Evolutionary conservation across 2,113 vertebrate genomes (phyloP).

Genomic region (Gallinago media): DNA sequence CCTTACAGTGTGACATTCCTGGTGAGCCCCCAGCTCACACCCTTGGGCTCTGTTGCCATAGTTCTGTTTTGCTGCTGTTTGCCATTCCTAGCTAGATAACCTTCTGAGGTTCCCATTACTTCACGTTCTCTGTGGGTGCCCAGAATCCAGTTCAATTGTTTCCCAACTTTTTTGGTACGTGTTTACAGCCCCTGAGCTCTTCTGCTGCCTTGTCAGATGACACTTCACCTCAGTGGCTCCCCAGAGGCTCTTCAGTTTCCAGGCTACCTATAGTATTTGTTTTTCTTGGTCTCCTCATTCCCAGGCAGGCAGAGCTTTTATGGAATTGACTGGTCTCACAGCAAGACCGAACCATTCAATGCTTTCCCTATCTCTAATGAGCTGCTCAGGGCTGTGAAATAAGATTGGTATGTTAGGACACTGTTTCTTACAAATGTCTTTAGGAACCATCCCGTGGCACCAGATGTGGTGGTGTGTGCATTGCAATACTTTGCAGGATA

Average conservation of each 20-base stretch:
- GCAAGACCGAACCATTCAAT: not conserved
- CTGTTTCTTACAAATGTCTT: not conserved
- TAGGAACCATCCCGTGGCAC: not conserved
- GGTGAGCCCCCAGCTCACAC: not conserved
- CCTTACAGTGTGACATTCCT: not conserved
- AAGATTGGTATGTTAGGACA: not conserved
- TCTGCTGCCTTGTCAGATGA: constrained; percentile 4
- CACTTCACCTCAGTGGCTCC: constrained; percentile 12
- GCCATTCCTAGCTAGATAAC: constrained; percentile 22
- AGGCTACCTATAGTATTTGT: constrained; percentile 47
- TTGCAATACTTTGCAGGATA: not conserved
- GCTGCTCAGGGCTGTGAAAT: not conserved
- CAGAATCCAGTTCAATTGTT: constrained; percentile 36
- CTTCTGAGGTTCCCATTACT: constrained; percentile 48
- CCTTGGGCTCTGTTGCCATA: constrained; percentile 33
- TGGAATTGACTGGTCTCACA: not conserved
- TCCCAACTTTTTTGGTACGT: not conserved
- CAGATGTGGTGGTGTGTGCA: not conserved
- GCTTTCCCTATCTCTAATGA: not conserved
- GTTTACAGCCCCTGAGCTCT: not conserved
- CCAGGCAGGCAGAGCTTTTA: not conserved
- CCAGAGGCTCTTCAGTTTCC: constrained; percentile 8
- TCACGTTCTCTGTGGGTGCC: not conserved
- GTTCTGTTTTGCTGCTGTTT: constrained; percentile 57
- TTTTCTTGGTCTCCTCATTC: constrained; percentile 26